Percentiles rank a stretch among this genome's conserved stretches.
Conservation (phyloP, 2,797 vertebrate genomes). For the Tapera naevia region DNA sequence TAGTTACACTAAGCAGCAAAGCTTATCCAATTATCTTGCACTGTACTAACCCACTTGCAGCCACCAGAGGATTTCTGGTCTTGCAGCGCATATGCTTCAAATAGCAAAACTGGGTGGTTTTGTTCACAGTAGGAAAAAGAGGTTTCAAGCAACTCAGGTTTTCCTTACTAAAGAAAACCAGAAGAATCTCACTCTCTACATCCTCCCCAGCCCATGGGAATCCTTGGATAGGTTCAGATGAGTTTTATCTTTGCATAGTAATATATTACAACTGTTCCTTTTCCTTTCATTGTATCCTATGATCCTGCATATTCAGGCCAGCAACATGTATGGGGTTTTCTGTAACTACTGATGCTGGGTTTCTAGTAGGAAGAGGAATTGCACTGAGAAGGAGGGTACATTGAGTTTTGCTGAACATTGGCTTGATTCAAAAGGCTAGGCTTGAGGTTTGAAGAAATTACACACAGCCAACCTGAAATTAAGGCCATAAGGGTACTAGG, state of each 20-base stretch:
- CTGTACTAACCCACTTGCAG: not conserved
- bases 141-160: not conserved
- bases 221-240: not conserved
- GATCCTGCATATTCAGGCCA: not conserved
- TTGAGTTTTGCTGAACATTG: not conserved
- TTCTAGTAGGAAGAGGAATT: not conserved
- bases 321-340: not conserved
- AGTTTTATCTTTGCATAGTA: not conserved
- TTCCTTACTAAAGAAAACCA: not conserved
- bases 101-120: not conserved
- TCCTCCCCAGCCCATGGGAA: not conserved
- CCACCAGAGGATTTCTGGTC: not conserved
- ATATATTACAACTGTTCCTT: not conserved
- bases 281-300: not conserved
- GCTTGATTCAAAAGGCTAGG: not conserved
- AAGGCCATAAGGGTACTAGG: not conserved
- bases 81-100: not conserved
- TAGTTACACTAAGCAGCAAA: not conserved
- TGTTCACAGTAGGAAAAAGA: not conserved
- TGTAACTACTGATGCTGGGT: not conserved
- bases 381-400: not conserved
- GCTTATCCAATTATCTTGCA: not conserved
- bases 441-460: not conserved
- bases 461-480: conserved; percentile 21
- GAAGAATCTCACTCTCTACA: not conserved